Percentiles rank a stretch among this genome's conserved stretches.
Conservation (phyloP, 2,113 vertebrate species). For the Catharus fuscescens region DNA sequence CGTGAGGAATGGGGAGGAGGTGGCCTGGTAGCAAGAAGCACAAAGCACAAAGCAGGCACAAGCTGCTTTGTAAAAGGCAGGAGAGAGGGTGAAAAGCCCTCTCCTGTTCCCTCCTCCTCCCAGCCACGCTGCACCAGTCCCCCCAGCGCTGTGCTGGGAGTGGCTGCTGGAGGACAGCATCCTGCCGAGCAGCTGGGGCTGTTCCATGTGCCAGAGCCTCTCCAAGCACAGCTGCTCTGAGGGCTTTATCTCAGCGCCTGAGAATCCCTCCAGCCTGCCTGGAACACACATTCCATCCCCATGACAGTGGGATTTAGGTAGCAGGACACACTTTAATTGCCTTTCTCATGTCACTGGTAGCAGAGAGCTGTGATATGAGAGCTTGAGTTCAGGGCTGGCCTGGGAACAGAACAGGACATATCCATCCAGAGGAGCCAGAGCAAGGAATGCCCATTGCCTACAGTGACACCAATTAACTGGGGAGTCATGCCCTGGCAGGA, state of each 20-base stretch:
- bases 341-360: neutral
- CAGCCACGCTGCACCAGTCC: fast-evolving
- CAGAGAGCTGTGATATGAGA: neutral
- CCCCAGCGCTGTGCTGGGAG: fast-evolving
- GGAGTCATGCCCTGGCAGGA: neutral
- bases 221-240: neutral
- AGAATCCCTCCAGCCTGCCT: neutral
- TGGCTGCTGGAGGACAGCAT: neutral
- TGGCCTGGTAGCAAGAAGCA: neutral
- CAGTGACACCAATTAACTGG: neutral
- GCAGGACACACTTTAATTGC: neutral
- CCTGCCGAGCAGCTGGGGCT: neutral
- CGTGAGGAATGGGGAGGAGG: neutral
- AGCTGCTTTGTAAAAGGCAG: neutral
- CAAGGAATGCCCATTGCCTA: neutral
- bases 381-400: neutral
- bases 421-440: neutral
- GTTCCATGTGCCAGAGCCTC: neutral
- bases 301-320: neutral
- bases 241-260: neutral
- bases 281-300: neutral
- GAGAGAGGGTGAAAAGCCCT: neutral
- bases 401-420: neutral
- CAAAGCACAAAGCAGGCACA: neutral
- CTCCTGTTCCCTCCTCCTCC: neutral